A percentile compares a stretch with the other conserved stretches of the same genome.
These are phyloP conservation scores for Rhagonycha lutea DNA, from an alignment of 2,888 invertebrate species.

Conservation along the genomic window DNA sequence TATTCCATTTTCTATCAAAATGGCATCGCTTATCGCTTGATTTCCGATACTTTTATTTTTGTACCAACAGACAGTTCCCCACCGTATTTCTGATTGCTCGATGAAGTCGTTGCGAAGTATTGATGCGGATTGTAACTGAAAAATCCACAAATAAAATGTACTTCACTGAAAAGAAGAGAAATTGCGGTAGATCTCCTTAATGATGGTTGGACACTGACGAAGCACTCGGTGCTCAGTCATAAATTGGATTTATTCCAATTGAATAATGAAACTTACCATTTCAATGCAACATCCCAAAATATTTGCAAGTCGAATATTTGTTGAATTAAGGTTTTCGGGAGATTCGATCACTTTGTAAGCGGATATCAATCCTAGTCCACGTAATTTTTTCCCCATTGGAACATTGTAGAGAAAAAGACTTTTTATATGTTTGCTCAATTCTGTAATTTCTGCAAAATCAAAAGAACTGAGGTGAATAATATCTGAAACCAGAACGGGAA, in stretches of 20 bases:
- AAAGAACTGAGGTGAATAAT: conserved; percentile 69
- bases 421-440: conserved; percentile 79
- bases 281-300: conserved; percentile 95
- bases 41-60: conserved; percentile 71
- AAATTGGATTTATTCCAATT: too few relatives aligned
- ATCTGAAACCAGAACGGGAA: conserved; percentile 85
- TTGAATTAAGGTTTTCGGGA: conserved; percentile 70
- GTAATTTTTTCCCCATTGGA: conserved; percentile 85
- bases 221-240: too few relatives aligned
- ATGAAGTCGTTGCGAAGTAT: conserved; percentile 90
- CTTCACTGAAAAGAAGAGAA: too few relatives aligned
- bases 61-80: conserved; percentile 93
- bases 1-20: conserved; percentile 78
- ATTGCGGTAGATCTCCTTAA: too few relatives aligned
- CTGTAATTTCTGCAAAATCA: conserved; percentile 75
- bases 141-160: not conserved
- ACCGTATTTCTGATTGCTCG: conserved; percentile 80
- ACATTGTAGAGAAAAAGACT: conserved; percentile 92
- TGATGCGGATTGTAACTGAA: conserved; percentile 62
- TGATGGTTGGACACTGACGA: too few relatives aligned
- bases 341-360: conserved; percentile 76
- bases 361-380: conserved; percentile 74
- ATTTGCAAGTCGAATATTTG: conserved; percentile 77
- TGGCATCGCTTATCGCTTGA: conserved; percentile 82
- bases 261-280: conserved; percentile 88